Evolutionary conservation across 2,888 invertebrate species (phyloP), one percentile per base, ranked within the genome.

Genomic region (Cephus rjabovi): DNA sequence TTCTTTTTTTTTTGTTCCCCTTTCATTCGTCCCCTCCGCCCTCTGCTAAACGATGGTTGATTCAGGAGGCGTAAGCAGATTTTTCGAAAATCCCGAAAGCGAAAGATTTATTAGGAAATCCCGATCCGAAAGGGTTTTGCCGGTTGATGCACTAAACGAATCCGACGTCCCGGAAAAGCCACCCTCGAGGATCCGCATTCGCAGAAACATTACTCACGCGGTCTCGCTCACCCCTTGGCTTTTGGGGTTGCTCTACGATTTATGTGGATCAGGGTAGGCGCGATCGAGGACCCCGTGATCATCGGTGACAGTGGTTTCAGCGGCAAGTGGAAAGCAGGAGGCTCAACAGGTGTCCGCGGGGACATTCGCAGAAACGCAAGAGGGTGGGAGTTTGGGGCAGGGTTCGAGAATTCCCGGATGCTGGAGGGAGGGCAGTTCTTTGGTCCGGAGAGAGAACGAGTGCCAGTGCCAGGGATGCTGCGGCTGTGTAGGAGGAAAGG

Each of bases 301-400:
- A 75, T 70, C 35, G 71, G 34, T 33, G 74, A 74, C 74, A 35
- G 35, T 34, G 33, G 31, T 6, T 30, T 74, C 11, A 12, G 74
- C 30, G 69, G 37, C 56, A n/a, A 34, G 34, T 76, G 56, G 56
- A 9, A 56, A 56, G 56, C 23, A 56, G 69, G 34, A 78, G 79
- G 76, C 86, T 90, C 91, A 91, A 91, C 91, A 91, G 91, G 91
- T 91, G 91, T 89, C 90, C 90, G 90, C 91, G 89, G 91, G 90
- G 90, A 91, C 91, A 91, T 91, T 91, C 89, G 88, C 89, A 91
- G 91, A 91, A 91, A 91, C 89, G 87, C 86, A 84, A 35, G 84
- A 84, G 83, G 83, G 87, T 84, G 86, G 84, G 81, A 84, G 82
- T 84, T 81, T 83, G 84, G 84, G 81, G 85, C 81, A 83, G 84